Evolutionary conservation across 2,888 invertebrate genomes (phyloP).

Genomic region (Lasioglossum zephyrum): DNA sequence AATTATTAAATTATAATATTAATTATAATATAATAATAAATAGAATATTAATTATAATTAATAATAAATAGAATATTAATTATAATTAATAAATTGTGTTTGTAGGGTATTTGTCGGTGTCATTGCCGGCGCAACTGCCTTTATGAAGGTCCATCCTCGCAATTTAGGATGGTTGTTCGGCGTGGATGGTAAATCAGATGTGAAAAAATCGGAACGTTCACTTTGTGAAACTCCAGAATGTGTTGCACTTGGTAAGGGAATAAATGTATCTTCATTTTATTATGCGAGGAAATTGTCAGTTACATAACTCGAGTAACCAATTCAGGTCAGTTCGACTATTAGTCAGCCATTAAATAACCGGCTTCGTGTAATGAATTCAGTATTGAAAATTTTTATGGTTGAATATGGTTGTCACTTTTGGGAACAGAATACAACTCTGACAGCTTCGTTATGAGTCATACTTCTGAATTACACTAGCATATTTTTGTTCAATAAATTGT

Average conservation of each 20-base stretch:
- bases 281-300: neutral
- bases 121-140: neutral
- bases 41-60: no score
- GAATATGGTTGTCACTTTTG: neutral
- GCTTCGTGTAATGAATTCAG: neutral
- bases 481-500: no score
- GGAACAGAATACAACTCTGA: neutral
- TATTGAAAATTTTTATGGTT: neutral
- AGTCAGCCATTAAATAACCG: neutral
- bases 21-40: no score
- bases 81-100: neutral
- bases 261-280: neutral
- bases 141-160: neutral
- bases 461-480: no score
- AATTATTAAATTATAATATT: no score
- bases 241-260: conserved; percentile 30
- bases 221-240: conserved; percentile 34
- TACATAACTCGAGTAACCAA: neutral
- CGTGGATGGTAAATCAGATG: neutral
- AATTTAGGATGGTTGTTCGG: conserved; percentile 14
- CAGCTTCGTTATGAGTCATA: neutral
- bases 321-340: neutral
- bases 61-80: no score
- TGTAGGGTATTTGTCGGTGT: neutral
- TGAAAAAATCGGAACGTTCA: neutral